A percentile compares a stretch with the other conserved stretches of the same genome.
Evolutionary conservation across 2,113 vertebrate genomes (phyloP).

Genomic region (Tetrax tetrax): DNA sequence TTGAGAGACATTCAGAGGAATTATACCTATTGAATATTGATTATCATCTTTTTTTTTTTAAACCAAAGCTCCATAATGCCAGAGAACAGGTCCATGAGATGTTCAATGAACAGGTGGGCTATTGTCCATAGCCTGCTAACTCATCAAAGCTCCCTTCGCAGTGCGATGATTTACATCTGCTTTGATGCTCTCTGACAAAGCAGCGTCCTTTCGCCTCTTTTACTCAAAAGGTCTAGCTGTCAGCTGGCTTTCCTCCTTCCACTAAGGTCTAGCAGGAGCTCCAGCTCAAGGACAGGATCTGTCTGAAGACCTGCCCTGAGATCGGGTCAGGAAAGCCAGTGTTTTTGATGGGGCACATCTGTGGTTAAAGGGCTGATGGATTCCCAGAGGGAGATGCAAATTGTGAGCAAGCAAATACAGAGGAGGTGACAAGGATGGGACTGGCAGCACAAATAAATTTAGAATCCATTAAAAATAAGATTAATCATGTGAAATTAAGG

Average conservation of each 20-base stretch:
- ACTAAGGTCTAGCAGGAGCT: not conserved
- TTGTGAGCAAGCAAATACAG: not conserved
- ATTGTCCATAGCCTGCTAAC: not conserved
- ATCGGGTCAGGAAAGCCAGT: not conserved
- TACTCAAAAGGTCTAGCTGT: not conserved
- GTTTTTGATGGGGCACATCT: not conserved
- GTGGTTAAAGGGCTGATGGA: not conserved
- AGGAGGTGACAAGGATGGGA: not conserved
- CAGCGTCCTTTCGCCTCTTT: not conserved
- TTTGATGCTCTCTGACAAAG: not conserved
- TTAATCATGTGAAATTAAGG: not conserved
- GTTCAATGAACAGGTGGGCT: not conserved
- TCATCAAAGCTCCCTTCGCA: not conserved
- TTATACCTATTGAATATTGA: not conserved
- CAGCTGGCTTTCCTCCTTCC: not conserved
- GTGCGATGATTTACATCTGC: not conserved
- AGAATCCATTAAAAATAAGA: not conserved
- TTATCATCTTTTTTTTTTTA: not conserved
- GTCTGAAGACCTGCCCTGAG: not conserved
- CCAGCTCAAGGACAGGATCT: not conserved
- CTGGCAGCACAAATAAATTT: not conserved
- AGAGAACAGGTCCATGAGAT: not conserved
- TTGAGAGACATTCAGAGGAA: not conserved
- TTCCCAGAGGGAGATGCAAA: not conserved
- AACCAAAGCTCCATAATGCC: not conserved